Evolutionary conservation across 2,888 invertebrate species (phyloP).

Genomic region (Apamea crenata): DNA sequence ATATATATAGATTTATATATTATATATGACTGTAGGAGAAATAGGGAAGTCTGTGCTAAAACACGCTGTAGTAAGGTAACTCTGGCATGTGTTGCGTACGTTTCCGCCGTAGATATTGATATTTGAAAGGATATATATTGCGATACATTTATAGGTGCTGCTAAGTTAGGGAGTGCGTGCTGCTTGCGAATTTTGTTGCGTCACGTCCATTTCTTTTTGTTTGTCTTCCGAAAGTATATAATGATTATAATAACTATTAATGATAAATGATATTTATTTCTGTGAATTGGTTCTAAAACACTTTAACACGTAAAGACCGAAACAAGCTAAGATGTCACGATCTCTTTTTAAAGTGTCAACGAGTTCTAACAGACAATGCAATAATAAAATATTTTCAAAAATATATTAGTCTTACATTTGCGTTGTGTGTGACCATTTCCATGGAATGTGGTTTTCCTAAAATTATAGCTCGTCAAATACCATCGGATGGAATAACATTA

Average conservation of each 20-base stretch:
- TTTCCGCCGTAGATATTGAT: conserved; percentile 39
- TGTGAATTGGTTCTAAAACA: background rate
- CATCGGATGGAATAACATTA: background rate
- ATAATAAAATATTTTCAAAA: no score
- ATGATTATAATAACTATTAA: background rate
- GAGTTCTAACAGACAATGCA: background rate
- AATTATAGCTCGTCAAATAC: background rate
- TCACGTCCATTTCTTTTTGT: background rate
- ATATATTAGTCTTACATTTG: background rate
- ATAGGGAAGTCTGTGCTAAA: conserved; percentile 54
- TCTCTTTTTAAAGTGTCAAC: background rate
- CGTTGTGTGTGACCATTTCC: background rate
- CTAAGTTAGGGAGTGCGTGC: conserved; percentile 37
- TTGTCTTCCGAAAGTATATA: conserved; percentile 5
- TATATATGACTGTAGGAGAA: conserved; percentile 43
- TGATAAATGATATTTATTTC: background rate
- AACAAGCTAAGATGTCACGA: background rate
- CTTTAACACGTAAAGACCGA: background rate
- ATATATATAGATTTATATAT: conserved; percentile 41
- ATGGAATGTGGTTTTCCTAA: background rate
- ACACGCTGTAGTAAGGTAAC: conserved; percentile 50
- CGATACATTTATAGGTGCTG: conserved; percentile 19
- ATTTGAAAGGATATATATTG: conserved; percentile 45
- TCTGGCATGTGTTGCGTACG: conserved; percentile 47
- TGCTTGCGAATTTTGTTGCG: conserved; percentile 26